Evolutionary conservation across 2,113 vertebrate species (phyloP).

Genomic region (Polyodon spathula): DNA sequence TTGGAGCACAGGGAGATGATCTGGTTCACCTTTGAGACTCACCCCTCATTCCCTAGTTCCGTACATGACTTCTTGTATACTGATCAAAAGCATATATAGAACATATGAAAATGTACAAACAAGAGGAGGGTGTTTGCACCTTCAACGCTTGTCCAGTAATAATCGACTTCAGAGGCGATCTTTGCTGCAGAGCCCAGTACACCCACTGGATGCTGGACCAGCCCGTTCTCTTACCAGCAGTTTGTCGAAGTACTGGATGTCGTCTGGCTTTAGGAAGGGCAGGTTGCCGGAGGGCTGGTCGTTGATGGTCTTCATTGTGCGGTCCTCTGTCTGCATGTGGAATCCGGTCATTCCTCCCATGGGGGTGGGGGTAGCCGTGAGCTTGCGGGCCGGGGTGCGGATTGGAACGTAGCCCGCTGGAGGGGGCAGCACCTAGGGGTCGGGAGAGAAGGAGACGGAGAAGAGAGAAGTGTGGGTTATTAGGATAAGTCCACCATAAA

Average conservation of each 20-base stretch:
- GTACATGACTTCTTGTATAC: too few species aligned
- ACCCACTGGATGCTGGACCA: too few species aligned
- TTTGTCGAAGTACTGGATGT: conserved; percentile 98
- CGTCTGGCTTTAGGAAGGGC: conserved; percentile 94
- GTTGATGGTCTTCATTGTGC: conserved; percentile 89
- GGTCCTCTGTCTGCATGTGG: conserved; percentile 94
- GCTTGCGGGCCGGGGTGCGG: conserved; percentile 90
- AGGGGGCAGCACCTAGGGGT: conserved; percentile 80
- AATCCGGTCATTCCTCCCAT: conserved; percentile 95
- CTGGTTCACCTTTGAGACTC: too few species aligned
- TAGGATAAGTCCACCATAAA: neutral
- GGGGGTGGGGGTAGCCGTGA: conserved; percentile 94
- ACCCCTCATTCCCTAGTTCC: too few species aligned
- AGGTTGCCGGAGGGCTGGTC: conserved; percentile 97
- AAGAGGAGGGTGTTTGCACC: too few species aligned
- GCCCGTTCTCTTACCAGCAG: conserved; percentile 64
- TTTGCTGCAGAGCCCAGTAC: neutral
- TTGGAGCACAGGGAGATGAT: too few species aligned
- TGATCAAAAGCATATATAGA: too few species aligned
- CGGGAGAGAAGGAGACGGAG: neutral
- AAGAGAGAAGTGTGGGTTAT: neutral
- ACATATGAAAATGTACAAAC: too few species aligned
- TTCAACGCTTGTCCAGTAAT: too few species aligned
- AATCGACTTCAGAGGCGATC: neutral
- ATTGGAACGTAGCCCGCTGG: conserved; percentile 96